Base-by-base conservation (phyloP, 2,797 vertebrate species). In the Schizopygopsis malacanthus region DNA sequence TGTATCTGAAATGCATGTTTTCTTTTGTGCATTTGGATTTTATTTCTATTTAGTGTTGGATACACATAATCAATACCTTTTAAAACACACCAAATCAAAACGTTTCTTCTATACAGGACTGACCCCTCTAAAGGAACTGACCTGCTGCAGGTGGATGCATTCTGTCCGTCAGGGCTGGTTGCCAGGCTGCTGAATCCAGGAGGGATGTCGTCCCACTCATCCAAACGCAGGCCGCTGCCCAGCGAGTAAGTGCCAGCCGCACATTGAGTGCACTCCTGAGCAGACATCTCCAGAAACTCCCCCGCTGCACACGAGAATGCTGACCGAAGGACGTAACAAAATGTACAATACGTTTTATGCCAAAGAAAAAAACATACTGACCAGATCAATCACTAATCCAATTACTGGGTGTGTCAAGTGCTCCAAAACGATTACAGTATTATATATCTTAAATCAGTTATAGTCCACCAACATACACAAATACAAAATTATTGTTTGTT, bases 231-330 rank as follows among this genome's bases (percentile, higher is more conserved):
- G 33, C 98, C 98, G 0, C 98, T 99, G 90, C 98, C 98, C 43
- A 99, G 92, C 0, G 98, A 99, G 92, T 97, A 99, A 90, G 96
- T 99, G 18, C 98, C 98, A n/a, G 97, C 96, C 0, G 95, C 96
- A 91, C 98, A 99, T 86, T 95, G 96, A 80, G 95, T 98, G 91
- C 98, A 99, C 81, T 96, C 94, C 94, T 99, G 98, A 90, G 96
- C 96, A 56, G 97, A 97, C 97, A 99, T 98, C 94, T 99, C 98
- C 88, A 99, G 94, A 90, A 98, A 99, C 90, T 99, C 96, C 0
- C 98, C 98, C 1, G 97, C 96, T 73, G 94, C 93, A 85, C 98
- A 99, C 0, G 98, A 98, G 92, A 99, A 99, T 37, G 97, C 98
- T 99, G 91, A 25, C 87, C 28, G 28, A 82, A 22, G 6, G 28